Evolutionary conservation across 2,113 vertebrate species (phyloP).

Genomic region (Seriola aureovittata): DNA sequence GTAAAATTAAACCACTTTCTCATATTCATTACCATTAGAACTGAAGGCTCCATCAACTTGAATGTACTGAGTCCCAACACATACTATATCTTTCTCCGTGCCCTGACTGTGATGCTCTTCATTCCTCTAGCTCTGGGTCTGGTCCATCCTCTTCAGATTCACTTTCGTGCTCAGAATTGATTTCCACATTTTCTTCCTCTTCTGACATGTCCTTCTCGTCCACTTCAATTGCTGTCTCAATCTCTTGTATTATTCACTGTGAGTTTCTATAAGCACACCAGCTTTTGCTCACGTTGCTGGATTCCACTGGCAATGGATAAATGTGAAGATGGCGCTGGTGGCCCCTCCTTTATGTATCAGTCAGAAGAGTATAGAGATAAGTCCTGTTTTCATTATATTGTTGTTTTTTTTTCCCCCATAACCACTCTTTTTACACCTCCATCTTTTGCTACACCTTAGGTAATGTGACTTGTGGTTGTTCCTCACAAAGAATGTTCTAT

Average conservation of each 20-base stretch:
- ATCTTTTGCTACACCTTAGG: too few species aligned
- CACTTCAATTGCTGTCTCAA: background rate
- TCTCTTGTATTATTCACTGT: constrained; percentile 20
- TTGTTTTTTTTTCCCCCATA: background rate
- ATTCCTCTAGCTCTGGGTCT: background rate
- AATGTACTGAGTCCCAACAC: too few species aligned
- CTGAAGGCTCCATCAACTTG: too few species aligned
- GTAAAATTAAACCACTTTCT: too few species aligned
- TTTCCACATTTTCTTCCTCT: constrained; percentile 17
- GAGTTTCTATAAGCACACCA: background rate
- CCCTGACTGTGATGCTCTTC: background rate
- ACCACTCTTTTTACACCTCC: too few species aligned
- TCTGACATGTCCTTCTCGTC: background rate
- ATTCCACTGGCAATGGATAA: background rate
- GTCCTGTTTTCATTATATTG: background rate
- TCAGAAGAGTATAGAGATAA: background rate
- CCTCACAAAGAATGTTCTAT: too few species aligned
- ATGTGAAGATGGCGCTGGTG: constrained; percentile 8
- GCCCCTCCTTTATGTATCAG: background rate
- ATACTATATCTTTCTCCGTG: too few species aligned
- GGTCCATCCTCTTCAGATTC: constrained; percentile 1
- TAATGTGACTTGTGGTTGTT: too few species aligned
- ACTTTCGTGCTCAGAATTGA: constrained; percentile 12
- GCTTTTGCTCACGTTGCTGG: constrained; percentile 12
- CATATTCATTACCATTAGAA: too few species aligned